Evolutionary conservation across 2,113 vertebrate genomes (phyloP).

Genomic region (Pangasianodon gigas): DNA sequence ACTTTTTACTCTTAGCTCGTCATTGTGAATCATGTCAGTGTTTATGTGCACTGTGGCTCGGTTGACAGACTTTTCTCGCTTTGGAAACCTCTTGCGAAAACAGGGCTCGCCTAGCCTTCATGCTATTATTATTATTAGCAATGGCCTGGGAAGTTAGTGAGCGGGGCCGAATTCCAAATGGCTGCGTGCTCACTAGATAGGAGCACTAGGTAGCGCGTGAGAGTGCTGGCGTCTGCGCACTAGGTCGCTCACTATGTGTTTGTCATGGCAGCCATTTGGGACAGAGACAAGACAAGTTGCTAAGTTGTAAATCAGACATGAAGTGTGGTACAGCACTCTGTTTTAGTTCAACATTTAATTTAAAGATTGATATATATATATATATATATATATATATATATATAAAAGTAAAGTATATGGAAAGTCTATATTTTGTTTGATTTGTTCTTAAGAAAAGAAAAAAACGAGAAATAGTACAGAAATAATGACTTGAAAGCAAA

Average conservation of each 20-base stretch:
- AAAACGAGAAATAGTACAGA: not conserved
- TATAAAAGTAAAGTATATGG: no score
- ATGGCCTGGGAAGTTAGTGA: slow-evolving; percentile 11
- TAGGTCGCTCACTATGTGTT: not conserved
- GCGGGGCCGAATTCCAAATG: not conserved
- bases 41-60: not conserved
- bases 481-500: not conserved
- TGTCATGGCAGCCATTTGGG: not conserved
- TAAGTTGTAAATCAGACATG: not conserved
- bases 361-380: not conserved
- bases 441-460: not conserved
- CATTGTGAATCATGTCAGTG: not conserved
- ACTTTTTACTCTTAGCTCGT: not conserved
- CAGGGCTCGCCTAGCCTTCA: not conserved
- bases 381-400: no score
- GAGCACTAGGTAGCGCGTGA: not conserved
- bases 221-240: not conserved
- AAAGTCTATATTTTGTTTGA: not conserved
- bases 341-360: no score
- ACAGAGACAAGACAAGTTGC: not conserved
- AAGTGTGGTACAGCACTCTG: not conserved
- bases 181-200: not conserved
- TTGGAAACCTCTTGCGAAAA: not conserved
- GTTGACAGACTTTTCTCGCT: not conserved
- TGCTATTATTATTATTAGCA: slow-evolving; percentile 21